Conservation (phyloP, 2,797 vertebrate genomes). For the Chrysocyon brachyurus region DNA sequence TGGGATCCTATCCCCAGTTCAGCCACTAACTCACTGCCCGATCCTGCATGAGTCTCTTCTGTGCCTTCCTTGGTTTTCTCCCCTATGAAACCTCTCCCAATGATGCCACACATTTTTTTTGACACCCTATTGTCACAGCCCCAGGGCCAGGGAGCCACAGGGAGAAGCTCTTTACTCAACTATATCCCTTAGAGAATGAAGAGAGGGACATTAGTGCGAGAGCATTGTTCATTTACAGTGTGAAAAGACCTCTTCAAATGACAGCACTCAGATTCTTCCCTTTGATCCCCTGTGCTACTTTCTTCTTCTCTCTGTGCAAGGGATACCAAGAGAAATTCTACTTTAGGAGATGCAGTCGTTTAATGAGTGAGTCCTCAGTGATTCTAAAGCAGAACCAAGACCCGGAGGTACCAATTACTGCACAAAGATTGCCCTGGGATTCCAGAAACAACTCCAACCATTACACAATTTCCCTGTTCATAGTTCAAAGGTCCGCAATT, state of each 20-base stretch:
- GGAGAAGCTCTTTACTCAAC: not conserved
- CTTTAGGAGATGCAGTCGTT: not conserved
- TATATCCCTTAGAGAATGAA: not conserved
- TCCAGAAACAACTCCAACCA: not conserved
- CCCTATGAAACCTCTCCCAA: not conserved
- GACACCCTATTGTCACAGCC: not conserved
- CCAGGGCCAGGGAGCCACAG: not conserved
- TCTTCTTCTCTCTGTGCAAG: not conserved
- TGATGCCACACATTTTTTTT: not conserved
- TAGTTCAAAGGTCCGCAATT: not conserved
- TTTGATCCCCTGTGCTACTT: not conserved
- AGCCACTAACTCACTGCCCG: not conserved
- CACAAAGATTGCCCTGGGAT: not conserved
- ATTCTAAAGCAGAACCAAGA: not conserved
- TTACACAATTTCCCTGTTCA: not conserved
- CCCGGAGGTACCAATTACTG: not conserved
- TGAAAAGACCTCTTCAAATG: constrained; percentile 43
- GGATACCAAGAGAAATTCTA: not conserved
- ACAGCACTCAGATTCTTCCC: not conserved
- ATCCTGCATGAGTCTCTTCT: not conserved
- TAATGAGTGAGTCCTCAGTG: not conserved
- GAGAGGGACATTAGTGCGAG: not conserved
- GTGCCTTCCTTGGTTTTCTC: not conserved
- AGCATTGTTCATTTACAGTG: not conserved
- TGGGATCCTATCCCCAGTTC: too few relatives aligned